Evolutionary conservation across 2,797 vertebrate species (phyloP).

Genomic region (Danio albolineatus): DNA sequence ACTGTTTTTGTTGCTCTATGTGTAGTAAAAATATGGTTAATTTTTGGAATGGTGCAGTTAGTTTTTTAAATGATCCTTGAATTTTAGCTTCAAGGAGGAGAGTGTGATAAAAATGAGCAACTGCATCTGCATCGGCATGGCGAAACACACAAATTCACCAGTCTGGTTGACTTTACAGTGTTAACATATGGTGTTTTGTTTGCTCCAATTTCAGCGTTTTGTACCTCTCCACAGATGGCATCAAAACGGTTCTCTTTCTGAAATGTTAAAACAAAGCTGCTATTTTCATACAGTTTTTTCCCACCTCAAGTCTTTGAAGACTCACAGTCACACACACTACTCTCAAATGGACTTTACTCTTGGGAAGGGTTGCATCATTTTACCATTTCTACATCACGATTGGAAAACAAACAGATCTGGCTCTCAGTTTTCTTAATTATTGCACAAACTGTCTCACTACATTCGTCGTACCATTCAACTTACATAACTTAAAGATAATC

Average conservation of each 20-base stretch:
- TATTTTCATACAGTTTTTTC: background rate
- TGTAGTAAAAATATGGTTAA: no score
- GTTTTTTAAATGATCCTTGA: no score
- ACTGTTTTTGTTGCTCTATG: no score
- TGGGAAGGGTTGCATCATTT: no score
- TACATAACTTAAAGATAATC: no score
- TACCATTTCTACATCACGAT: no score
- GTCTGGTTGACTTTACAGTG: constrained; percentile 7
- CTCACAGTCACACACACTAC: background rate
- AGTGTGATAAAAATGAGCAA: background rate
- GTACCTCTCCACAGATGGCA: constrained; percentile 35
- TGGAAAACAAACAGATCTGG: no score
- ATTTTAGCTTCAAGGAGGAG: background rate
- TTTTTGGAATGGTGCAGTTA: no score
- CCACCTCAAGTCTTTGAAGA: background rate
- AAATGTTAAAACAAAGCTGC: constrained; percentile 28
- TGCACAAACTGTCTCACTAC: no score
- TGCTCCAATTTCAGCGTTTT: constrained; percentile 4
- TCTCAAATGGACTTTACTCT: background rate
- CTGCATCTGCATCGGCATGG: background rate
- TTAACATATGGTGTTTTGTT: constrained; percentile 25
- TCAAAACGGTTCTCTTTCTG: constrained; percentile 10
- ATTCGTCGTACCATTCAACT: no score
- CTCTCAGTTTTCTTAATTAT: no score
- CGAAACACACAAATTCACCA: background rate